Percentiles rank a stretch among this genome's conserved stretches.
Conservation (phyloP, 1,140 invertebrate genomes). For the Intoshia linei region DNA sequence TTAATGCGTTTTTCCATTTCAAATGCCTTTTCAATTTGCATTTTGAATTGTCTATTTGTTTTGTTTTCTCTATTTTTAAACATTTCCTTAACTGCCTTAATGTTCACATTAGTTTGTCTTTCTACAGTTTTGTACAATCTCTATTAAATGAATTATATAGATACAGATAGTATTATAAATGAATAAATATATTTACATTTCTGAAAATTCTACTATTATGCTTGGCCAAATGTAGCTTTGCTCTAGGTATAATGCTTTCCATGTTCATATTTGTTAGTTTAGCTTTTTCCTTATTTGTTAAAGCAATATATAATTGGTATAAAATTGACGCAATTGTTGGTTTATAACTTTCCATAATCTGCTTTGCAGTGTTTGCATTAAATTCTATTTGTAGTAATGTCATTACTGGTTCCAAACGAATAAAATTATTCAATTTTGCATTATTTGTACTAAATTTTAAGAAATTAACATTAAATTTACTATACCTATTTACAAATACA, state of each 20-base stretch:
- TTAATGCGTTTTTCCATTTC: too few relatives aligned
- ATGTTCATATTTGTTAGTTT: constrained; percentile 21
- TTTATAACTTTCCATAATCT: constrained; percentile 21
- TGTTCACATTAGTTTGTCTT: too few relatives aligned
- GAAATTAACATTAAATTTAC: neutral
- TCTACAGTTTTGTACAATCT: too few relatives aligned
- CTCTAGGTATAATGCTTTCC: constrained; percentile 20
- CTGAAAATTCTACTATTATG: constrained; percentile 17
- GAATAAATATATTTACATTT: constrained; percentile 10
- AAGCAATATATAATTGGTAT: constrained; percentile 21
- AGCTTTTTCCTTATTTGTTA: constrained; percentile 21
- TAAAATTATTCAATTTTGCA: constrained; percentile 24
- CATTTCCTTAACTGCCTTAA: too few relatives aligned
- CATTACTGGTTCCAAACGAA: constrained; percentile 16
- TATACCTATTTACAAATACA: neutral
- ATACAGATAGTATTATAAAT: neutral
- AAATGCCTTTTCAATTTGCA: too few relatives aligned
- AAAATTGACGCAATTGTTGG: constrained; percentile 17
- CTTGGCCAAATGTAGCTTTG: constrained; percentile 17
- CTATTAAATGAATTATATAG: neutral
- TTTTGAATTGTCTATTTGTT: too few relatives aligned
- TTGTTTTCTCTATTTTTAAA: too few relatives aligned
- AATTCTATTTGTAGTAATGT: constrained; percentile 19
- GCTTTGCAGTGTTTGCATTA: constrained; percentile 19
- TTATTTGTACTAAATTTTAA: constrained; percentile 13